Conservation (phyloP, 2,797 vertebrate genomes). For the Octomys mimax region DNA sequence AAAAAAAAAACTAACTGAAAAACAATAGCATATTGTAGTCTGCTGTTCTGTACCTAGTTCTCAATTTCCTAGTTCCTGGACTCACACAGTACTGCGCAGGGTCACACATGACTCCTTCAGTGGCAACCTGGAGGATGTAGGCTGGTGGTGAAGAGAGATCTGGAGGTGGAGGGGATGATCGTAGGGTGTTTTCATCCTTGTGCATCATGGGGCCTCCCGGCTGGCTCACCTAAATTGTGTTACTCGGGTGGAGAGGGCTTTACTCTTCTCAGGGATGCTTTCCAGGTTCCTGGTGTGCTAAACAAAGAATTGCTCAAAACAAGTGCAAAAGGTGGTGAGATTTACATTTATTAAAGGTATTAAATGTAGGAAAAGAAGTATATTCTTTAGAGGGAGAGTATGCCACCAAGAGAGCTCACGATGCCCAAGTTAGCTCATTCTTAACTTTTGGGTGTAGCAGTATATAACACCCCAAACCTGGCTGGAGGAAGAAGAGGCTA, state of each 20-base stretch:
- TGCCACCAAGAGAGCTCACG: background rate
- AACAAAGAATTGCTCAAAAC: background rate
- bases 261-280: background rate
- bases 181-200: background rate
- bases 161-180: background rate
- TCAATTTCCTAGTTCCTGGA: background rate
- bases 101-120: background rate
- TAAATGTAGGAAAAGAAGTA: background rate
- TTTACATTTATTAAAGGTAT: background rate
- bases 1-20: background rate
- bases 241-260: background rate
- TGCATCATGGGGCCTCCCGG: background rate
- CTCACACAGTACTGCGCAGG: background rate
- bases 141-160: background rate
- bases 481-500: background rate
- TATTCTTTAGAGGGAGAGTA: background rate
- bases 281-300: background rate
- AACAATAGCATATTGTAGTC: background rate
- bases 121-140: background rate
- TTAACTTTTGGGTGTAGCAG: background rate
- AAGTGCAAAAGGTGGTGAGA: background rate
- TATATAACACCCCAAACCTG: background rate
- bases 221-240: background rate
- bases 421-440: background rate
- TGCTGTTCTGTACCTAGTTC: background rate